phyloP scores from a whole-genome alignment of 1,140 invertebrate species.

The Augochlora pura region DNA sequence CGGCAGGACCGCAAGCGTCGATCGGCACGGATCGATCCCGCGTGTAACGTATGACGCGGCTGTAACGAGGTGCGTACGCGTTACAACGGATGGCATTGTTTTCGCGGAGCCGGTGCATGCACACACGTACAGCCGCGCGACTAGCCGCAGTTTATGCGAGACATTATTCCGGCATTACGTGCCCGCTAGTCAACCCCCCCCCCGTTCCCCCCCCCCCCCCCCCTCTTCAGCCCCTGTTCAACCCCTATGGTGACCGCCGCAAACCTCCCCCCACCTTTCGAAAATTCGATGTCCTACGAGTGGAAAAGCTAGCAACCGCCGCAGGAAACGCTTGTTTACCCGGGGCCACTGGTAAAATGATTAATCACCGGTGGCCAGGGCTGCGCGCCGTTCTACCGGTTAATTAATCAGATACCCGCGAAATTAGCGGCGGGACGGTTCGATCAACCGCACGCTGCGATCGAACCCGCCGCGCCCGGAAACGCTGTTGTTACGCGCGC shows the following conservation, averaged over 20 bases:
- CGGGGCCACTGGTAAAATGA: constrained; percentile 66
- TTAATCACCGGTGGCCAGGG: constrained; percentile 66
- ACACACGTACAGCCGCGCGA: constrained; percentile 37
- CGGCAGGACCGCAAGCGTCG: neutral
- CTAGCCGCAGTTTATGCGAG: constrained; percentile 76
- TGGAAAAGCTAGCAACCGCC: constrained; percentile 58
- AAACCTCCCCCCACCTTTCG: neutral
- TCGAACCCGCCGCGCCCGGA: constrained; percentile 9
- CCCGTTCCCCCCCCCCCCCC: neutral
- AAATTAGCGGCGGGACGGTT: constrained; percentile 73
- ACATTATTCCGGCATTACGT: constrained; percentile 79
- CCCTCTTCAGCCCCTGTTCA: too few relatives aligned
- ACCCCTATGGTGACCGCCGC: too few relatives aligned
- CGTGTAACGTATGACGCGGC: constrained; percentile 27
- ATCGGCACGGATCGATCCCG: constrained; percentile 25
- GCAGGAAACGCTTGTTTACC: constrained; percentile 68
- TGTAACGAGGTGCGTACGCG: constrained; percentile 57
- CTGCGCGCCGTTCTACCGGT: constrained; percentile 62
- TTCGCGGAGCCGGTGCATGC: constrained; percentile 17
- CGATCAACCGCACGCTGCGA: constrained; percentile 63
- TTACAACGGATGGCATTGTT: constrained; percentile 49
- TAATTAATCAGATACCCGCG: constrained; percentile 80
- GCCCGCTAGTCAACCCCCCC: constrained; percentile 55
- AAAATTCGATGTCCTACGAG: constrained; percentile 17
- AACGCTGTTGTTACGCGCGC: constrained; percentile 29